Evolutionary conservation across 2,113 vertebrate genomes (phyloP), one percentile per base, ranked within the genome.

Genomic region (Grus americana): DNA sequence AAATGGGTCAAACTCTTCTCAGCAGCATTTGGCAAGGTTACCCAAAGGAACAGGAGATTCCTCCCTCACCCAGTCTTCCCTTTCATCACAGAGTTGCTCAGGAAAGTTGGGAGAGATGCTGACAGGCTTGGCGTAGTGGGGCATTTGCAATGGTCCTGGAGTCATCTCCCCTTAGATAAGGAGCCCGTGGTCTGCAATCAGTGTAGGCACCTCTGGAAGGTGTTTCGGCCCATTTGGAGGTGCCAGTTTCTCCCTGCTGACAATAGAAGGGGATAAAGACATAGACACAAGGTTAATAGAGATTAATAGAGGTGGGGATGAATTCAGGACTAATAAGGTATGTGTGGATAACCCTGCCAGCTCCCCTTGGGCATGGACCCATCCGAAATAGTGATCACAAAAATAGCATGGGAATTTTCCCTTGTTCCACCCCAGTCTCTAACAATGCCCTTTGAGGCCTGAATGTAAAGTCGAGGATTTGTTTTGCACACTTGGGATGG

Each of bases 401-500:
- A 57, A 79, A 27, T 17, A 52, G 36, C 52, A 52, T 23, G 49
- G 27, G 44, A 73, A 46, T 90, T 90, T 75, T 49, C 70, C 32
- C 49, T 93, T 65, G 12, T 65, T 52, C 47, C 15, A 30, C 36
- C 34, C 27, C 42, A 32, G n/a, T 40, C 55, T 85, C 76, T 71
- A 15, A 36, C 30, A n/a, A 30, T 76, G 34, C 24, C 54, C n/a
- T 66, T 26, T 19, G 59, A 65, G 58, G 66, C 67, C 62, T 63
- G 93, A 93, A 81, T 89, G 80, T 97, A 86, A 95, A 90, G 90
- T 95, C 67, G 86, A 93, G 90, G 88, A 92, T 93, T 97, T 96
- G 91, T 96, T 98, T 96, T 97, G 93, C 96, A 93, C 93, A 86
- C 88, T 91, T 95, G 84, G 79, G 85, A 95, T 93, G 87, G 75